A percentile compares a stretch with the other conserved stretches of the same genome.
Evolutionary conservation across 2,797 vertebrate genomes (phyloP).

Genomic region (Pantherophis alleghaniensis): DNA sequence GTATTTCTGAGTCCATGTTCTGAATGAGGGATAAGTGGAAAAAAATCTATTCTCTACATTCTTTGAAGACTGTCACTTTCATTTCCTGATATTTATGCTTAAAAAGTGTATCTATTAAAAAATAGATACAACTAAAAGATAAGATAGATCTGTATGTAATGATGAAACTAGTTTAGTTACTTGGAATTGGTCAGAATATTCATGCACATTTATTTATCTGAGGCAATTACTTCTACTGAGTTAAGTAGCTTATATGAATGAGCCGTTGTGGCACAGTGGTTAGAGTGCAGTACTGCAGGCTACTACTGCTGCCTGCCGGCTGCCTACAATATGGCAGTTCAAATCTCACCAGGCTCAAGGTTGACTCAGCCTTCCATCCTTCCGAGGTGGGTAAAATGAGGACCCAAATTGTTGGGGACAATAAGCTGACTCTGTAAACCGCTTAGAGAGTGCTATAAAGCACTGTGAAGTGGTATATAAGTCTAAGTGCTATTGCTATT

Average conservation of each 20-base stretch:
- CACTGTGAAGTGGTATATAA: no score
- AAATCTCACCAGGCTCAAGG: no score
- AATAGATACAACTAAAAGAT: not conserved
- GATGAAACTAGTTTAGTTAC: not conserved
- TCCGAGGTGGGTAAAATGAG: no score
- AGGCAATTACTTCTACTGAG: not conserved
- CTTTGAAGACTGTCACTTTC: not conserved
- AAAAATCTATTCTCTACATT: not conserved
- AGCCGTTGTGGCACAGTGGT: no score
- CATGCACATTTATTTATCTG: not conserved
- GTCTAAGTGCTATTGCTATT: no score
- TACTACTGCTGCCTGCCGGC: no score
- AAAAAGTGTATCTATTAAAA: not conserved
- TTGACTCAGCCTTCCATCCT: no score
- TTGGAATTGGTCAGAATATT: not conserved
- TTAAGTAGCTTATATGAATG: not conserved
- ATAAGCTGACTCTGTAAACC: no score
- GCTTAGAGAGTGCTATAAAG: no score
- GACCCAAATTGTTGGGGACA: no score
- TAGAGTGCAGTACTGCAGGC: no score
- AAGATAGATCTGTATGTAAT: not conserved
- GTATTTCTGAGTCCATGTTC: not conserved
- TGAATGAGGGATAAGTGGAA: not conserved
- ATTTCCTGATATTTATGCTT: not conserved
- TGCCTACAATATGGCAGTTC: no score